A percentile compares a stretch with the other conserved stretches of the same genome.
Evolutionary conservation across 2,797 vertebrate genomes (phyloP).

Genomic region (Chiroxiphia lanceolata): DNA sequence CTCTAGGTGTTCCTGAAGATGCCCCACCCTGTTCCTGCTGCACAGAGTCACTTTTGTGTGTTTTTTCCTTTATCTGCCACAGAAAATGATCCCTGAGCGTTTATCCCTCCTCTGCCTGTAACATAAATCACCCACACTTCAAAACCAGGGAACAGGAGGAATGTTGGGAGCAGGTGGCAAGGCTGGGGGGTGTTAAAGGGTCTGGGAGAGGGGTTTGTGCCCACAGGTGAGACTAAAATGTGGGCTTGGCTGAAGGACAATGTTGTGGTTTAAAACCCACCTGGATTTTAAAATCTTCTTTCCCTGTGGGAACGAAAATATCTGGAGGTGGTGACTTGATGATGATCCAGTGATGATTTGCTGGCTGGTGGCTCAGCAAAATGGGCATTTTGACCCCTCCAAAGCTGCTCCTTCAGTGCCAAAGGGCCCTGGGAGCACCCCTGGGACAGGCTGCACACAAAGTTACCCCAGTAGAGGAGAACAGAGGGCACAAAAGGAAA

Average conservation of each 20-base stretch:
- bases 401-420: background rate
- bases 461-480: background rate
- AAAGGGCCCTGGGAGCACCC: fast-evolving
- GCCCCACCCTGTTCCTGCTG: background rate
- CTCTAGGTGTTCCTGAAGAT: background rate
- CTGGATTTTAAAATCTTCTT: background rate
- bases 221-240: background rate
- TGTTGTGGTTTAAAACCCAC: background rate
- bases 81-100: background rate
- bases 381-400: fast-evolving
- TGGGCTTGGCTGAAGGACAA: background rate
- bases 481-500: background rate
- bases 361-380: background rate
- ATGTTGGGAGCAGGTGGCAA: background rate
- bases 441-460: background rate
- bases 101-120: background rate
- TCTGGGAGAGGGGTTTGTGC: background rate
- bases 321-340: background rate
- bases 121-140: background rate
- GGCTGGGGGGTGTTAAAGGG: background rate
- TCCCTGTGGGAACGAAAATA: background rate
- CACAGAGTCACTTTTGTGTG: background rate
- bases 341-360: too few relatives aligned
- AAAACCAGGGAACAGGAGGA: background rate
- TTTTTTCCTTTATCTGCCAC: background rate